Conservation (phyloP, 2,888 invertebrate species). For the Polymixis flavicincta region DNA sequence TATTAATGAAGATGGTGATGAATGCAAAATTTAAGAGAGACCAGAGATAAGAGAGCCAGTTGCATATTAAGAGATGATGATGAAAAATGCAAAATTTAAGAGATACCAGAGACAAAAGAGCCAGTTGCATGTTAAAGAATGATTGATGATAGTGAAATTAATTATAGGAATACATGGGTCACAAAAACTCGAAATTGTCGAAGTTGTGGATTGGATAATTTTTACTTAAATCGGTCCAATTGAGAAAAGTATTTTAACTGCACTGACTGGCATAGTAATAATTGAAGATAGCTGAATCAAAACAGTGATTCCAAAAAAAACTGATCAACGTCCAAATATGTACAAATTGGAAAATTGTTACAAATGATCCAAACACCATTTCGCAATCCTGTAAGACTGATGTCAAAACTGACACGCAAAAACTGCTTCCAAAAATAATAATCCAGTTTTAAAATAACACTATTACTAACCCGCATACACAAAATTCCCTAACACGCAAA, state of each 20-base stretch:
- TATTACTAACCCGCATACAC: background rate
- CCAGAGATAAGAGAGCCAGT: background rate
- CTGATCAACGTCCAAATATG: background rate
- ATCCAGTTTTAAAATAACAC: background rate
- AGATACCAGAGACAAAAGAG: background rate
- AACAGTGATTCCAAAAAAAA: too few species aligned
- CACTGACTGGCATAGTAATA: background rate
- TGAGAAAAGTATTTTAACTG: background rate
- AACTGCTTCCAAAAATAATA: background rate
- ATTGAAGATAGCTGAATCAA: background rate
- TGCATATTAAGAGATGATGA: background rate
- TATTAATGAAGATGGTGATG: background rate
- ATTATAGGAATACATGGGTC: too few species aligned
- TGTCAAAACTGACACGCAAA: background rate
- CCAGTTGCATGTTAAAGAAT: background rate
- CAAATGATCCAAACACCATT: background rate
- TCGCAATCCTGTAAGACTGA: background rate
- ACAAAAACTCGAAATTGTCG: too few species aligned
- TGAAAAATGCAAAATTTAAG: background rate
- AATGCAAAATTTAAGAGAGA: background rate
- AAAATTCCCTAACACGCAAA: slow-evolving; percentile 30
- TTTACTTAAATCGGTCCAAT: too few species aligned
- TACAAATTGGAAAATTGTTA: background rate
- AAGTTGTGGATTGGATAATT: too few species aligned
- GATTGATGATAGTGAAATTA: background rate